Evolutionary conservation across 2,888 invertebrate genomes (phyloP).

Genomic region (Leptinotarsa tumamoca): DNA sequence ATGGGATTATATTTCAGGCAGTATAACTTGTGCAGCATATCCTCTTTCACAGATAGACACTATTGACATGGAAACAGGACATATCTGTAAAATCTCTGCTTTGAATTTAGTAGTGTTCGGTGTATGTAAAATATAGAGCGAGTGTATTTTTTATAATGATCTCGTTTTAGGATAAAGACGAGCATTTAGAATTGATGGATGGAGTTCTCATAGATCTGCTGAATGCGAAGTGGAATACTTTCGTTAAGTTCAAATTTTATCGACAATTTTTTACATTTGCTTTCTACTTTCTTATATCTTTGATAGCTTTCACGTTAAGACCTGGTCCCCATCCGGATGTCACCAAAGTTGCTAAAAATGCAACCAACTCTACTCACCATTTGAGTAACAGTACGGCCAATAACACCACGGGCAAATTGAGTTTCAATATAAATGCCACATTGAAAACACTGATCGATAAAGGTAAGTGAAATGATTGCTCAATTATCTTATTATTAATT

Average conservation of each 20-base stretch:
- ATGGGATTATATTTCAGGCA: constrained; percentile 66
- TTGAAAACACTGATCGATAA: constrained; percentile 25
- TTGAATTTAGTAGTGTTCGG: constrained; percentile 97
- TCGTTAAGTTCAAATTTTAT: constrained; percentile 94
- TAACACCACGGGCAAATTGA: constrained; percentile 18
- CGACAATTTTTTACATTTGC: constrained; percentile 91
- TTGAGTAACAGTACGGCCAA: constrained; percentile 42
- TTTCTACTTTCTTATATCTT: constrained; percentile 89
- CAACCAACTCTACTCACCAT: constrained; percentile 34
- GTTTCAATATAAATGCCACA: neutral
- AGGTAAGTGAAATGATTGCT: constrained; percentile 27
- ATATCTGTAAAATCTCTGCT: constrained; percentile 95
- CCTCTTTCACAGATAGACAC: constrained; percentile 95
- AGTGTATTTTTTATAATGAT: neutral
- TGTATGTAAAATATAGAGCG: constrained; percentile 69
- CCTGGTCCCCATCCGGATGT: constrained; percentile 78
- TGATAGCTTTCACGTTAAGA: constrained; percentile 88
- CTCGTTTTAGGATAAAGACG: constrained; percentile 87
- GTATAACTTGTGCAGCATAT: constrained; percentile 97
- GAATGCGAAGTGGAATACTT: constrained; percentile 98
- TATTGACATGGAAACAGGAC: constrained; percentile 89
- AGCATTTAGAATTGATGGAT: constrained; percentile 94
- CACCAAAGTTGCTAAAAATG: constrained; percentile 47
- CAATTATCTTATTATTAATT: neutral
- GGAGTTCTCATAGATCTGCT: constrained; percentile 93